Conservation (phyloP, 2,888 invertebrate species). For the Mesopsocus fuscifrons region DNA sequence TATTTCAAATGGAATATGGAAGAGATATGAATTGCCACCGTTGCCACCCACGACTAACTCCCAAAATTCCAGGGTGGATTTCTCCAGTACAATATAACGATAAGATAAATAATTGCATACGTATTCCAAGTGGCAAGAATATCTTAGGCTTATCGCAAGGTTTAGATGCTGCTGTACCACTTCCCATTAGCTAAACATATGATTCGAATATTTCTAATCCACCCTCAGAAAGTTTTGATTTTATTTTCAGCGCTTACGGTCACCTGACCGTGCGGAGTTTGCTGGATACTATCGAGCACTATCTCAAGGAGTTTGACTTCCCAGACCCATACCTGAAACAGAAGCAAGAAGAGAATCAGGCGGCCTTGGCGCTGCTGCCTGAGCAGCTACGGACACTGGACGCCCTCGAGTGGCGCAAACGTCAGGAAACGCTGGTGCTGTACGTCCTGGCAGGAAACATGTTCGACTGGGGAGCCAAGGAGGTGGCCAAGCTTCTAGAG, state of each 20-base stretch:
- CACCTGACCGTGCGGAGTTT: conserved; percentile 76
- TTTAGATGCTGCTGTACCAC: too few relatives aligned
- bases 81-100: too few relatives aligned
- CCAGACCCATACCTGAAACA: conserved; percentile 69
- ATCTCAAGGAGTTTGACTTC: conserved; percentile 77
- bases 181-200: too few relatives aligned
- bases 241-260: conserved; percentile 47
- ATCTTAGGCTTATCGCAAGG: too few relatives aligned
- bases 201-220: too few relatives aligned
- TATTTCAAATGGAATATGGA: too few relatives aligned
- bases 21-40: too few relatives aligned
- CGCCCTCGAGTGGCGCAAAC: conserved; percentile 19
- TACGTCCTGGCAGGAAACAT: conserved; percentile 68
- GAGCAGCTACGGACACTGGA: conserved; percentile 26
- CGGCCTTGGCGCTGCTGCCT: conserved; percentile 50
- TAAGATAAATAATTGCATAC: too few relatives aligned
- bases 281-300: conserved; percentile 81
- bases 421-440: conserved; percentile 28
- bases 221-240: too few relatives aligned
- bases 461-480: conserved; percentile 95
- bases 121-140: too few relatives aligned
- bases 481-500: conserved; percentile 69
- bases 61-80: too few relatives aligned
- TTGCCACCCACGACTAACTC: too few relatives aligned
- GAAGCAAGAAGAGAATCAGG: conserved; percentile 72